These are phyloP conservation scores for Camponotus pennsylvanicus DNA, from an alignment of 1,140 invertebrate species.

Conservation along the genomic window DNA sequence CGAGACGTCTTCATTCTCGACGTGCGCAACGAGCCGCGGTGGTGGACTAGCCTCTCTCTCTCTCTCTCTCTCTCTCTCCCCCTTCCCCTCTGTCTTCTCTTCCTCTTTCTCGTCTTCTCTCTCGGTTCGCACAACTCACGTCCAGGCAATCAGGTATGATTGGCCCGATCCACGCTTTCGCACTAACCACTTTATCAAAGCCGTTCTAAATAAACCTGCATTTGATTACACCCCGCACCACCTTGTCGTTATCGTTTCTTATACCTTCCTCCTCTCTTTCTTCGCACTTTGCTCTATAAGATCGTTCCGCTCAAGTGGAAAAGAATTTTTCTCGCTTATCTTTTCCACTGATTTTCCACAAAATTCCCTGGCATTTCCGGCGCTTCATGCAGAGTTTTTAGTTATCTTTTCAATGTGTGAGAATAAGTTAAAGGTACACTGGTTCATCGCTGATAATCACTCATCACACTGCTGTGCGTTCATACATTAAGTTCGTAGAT, in stretches of 20 bases:
- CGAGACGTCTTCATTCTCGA: conserved; percentile 72
- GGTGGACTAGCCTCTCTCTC: conserved; percentile 33
- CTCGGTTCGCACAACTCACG: conserved; percentile 80
- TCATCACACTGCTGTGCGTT: background rate
- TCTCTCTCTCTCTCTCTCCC: conserved; percentile 34
- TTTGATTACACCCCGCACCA: conserved; percentile 80
- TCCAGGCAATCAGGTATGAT: conserved; percentile 84
- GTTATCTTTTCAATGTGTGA: background rate
- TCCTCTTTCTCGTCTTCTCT: conserved; percentile 55
- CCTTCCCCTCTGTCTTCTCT: conserved; percentile 53
- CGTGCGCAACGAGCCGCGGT: conserved; percentile 47
- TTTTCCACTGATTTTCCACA: conserved; percentile 37
- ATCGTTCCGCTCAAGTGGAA: conserved; percentile 57
- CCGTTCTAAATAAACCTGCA: conserved; percentile 83
- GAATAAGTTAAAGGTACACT: background rate
- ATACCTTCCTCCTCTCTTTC: conserved; percentile 70
- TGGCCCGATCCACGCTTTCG: conserved; percentile 83
- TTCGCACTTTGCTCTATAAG: conserved; percentile 67
- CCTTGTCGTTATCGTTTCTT: conserved; percentile 80
- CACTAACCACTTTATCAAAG: conserved; percentile 85
- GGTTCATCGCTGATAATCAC: background rate
- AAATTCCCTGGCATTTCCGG: background rate
- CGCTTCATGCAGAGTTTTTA: background rate
- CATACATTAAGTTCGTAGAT: no score
- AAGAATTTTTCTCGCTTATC: conserved; percentile 67